phyloP scores from a whole-genome alignment of 2,797 vertebrate genomes.

The Cyclura pinguis region DNA sequence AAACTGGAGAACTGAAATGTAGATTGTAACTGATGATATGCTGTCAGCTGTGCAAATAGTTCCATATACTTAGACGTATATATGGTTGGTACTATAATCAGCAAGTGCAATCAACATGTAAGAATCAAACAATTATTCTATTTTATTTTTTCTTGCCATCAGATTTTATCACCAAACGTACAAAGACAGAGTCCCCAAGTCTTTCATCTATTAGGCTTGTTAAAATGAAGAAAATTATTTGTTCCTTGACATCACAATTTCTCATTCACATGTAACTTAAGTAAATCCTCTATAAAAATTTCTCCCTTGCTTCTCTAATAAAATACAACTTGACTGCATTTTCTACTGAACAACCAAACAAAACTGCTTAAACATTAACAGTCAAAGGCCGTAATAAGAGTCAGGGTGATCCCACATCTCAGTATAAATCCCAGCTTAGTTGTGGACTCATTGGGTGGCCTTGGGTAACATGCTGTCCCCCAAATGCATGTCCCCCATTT shows the following conservation, averaged over 20 bases:
- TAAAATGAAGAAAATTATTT: constrained; percentile 1
- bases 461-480: background rate
- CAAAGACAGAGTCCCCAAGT: background rate
- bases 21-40: background rate
- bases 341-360: constrained; percentile 9
- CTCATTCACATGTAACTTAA: background rate
- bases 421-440: background rate
- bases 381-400: constrained; percentile 1
- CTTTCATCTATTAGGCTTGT: background rate
- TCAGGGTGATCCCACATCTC: background rate
- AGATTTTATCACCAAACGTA: background rate
- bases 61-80: background rate
- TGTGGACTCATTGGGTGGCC: constrained; percentile 1
- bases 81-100: background rate
- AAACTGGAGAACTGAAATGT: background rate
- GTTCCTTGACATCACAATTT: background rate
- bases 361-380: constrained; percentile 14
- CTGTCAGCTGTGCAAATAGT: background rate
- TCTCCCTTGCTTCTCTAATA: constrained; percentile 30
- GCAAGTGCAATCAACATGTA: background rate
- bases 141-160: background rate
- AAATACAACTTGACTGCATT: constrained; percentile 6
- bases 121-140: background rate
- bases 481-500: background rate
- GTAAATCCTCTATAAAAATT: constrained; percentile 9